These are phyloP conservation scores for Gymnopithys bicolor DNA, from an alignment of 2,797 vertebrate species.

Conservation along the genomic window DNA sequence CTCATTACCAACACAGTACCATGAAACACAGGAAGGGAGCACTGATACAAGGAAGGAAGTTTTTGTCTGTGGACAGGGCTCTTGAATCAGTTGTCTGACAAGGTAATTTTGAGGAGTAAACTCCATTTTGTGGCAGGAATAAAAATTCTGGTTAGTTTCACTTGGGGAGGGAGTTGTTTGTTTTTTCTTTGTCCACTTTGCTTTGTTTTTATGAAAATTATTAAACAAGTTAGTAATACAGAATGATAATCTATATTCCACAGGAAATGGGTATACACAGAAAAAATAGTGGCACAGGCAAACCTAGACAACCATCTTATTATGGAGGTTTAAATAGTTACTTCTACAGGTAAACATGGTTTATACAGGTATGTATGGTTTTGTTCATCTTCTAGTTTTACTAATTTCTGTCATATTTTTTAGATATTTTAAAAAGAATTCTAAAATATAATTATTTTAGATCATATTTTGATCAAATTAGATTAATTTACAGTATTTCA, in stretches of 20 bases:
- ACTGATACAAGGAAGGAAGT: neutral
- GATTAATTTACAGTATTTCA: neutral
- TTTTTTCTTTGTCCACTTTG: neutral
- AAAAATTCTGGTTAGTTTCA: neutral
- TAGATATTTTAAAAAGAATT: neutral
- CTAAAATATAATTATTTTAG: neutral
- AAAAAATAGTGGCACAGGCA: neutral
- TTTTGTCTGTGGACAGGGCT: neutral
- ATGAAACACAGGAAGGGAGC: neutral
- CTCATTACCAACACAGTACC: neutral
- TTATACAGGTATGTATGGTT: neutral
- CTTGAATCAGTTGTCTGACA: neutral
- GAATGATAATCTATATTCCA: neutral
- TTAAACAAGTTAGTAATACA: neutral
- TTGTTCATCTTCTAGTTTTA: neutral
- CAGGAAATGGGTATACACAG: neutral
- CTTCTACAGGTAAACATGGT: neutral
- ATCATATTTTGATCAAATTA: neutral
- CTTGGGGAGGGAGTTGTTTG: accelerated
- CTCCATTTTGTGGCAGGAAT: neutral
- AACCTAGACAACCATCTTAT: neutral
- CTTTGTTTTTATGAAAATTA: neutral
- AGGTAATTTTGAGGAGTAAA: neutral
- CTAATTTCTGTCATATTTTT: neutral
- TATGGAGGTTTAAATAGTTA: neutral